A percentile compares a stretch with the other conserved stretches of the same genome.
phyloP scores from a whole-genome alignment of 2,113 vertebrate species.

The Gymnobelideus leadbeateri region DNA sequence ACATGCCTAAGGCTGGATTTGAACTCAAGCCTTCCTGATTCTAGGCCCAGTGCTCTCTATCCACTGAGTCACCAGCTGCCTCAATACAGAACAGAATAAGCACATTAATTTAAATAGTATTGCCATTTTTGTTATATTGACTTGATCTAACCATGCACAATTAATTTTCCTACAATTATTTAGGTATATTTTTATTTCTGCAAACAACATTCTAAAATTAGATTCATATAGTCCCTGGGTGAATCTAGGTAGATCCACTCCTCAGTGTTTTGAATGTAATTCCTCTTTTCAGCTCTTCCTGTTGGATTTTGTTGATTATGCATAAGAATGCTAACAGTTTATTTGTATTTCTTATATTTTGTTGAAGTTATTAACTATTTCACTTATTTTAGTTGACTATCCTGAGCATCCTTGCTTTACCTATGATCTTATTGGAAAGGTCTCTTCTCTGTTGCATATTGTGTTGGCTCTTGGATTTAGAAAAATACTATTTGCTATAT shows the following conservation, averaged over 20 bases:
- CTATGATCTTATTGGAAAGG: background rate
- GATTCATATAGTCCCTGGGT: background rate
- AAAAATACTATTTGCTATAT: background rate
- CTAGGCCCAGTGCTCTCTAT: too few relatives aligned
- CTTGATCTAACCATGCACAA: background rate
- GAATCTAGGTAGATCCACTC: background rate
- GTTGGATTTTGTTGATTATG: background rate
- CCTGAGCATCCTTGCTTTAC: background rate
- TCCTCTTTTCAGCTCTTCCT: background rate
- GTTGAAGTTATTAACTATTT: background rate
- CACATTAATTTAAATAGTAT: background rate
- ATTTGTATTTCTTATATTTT: background rate
- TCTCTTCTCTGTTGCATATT: background rate
- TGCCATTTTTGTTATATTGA: background rate
- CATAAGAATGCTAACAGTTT: background rate
- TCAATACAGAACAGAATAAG: too few relatives aligned
- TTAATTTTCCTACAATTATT: background rate
- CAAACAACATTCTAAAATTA: background rate
- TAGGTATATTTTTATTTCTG: background rate
- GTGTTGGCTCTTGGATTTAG: background rate
- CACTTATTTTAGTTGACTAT: background rate
- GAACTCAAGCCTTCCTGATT: too few relatives aligned
- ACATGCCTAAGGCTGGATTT: too few relatives aligned
- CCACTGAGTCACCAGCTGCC: too few relatives aligned
- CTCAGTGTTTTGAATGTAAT: background rate